Percentiles rank a stretch among this genome's conserved stretches.
Conservation (phyloP, 2,888 invertebrate genomes). For the Hirtodrosophila alboralis region DNA sequence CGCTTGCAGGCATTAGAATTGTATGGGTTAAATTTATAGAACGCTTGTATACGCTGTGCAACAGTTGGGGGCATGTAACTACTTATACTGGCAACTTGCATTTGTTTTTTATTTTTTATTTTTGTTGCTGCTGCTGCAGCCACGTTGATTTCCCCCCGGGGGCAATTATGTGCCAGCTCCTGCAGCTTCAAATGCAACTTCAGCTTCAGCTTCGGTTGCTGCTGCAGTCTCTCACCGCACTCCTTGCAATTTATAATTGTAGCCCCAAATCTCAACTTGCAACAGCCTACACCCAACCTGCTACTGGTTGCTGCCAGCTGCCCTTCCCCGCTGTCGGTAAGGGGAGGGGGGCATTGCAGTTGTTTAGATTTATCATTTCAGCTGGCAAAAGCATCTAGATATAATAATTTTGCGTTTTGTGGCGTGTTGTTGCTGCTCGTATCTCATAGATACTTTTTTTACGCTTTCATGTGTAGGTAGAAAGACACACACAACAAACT, state of each 20-base stretch:
- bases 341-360: constrained; percentile 21
- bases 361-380: constrained; percentile 69
- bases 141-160: constrained; percentile 59
- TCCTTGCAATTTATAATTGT: constrained; percentile 63
- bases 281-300: constrained; percentile 51
- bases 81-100: constrained; percentile 4
- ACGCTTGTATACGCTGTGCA: constrained; percentile 45
- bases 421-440: constrained; percentile 30
- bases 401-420: constrained; percentile 57
- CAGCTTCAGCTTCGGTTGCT: constrained; percentile 7
- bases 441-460: constrained; percentile 43
- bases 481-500: constrained; percentile 19
- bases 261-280: constrained; percentile 54
- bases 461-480: constrained; percentile 51
- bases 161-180: constrained; percentile 53
- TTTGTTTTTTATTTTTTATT: no score
- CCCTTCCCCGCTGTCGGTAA: background rate
- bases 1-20: constrained; percentile 66
- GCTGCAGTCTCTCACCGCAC: constrained; percentile 20
- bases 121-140: constrained; percentile 23
- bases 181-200: constrained; percentile 11
- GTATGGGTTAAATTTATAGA: constrained; percentile 61
- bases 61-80: constrained; percentile 12
- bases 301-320: constrained; percentile 33
- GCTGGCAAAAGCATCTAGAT: constrained; percentile 59